These are phyloP conservation scores for Smittia aterrima DNA, from an alignment of 2,888 invertebrate genomes.

Conservation along the genomic window DNA sequence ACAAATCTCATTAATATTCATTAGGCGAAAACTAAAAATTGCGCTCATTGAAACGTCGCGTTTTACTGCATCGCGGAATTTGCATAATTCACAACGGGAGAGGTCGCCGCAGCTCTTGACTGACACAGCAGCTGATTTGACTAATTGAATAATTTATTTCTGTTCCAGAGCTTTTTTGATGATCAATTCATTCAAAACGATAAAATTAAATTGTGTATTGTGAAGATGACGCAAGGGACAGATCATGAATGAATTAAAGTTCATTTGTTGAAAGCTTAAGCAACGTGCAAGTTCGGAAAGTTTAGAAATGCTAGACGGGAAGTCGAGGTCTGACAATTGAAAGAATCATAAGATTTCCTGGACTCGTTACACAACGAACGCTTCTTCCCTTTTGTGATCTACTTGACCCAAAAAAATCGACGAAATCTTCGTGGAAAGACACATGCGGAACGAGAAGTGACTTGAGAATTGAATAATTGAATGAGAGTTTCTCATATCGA, in stretches of 20 bases:
- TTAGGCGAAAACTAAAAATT: background rate
- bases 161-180: background rate
- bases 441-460: background rate
- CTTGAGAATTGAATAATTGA: conserved; percentile 33
- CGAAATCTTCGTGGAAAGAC: background rate
- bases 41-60: too few relatives aligned
- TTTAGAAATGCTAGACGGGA: background rate
- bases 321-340: too few relatives aligned
- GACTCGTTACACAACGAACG: too few relatives aligned
- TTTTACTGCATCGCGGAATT: too few relatives aligned
- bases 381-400: too few relatives aligned
- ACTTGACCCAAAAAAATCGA: background rate
- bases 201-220: background rate
- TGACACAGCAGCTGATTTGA: conserved; percentile 16
- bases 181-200: background rate
- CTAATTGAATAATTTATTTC: conserved; percentile 14
- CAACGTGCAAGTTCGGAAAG: background rate
- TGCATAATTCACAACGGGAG: too few relatives aligned
- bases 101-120: background rate
- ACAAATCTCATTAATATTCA: background rate
- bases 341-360: too few relatives aligned
- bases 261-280: background rate
- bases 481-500: background rate
- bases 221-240: background rate
- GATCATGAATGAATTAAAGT: background rate